phyloP scores from a whole-genome alignment of 35 echinoderm and acorn worm genomes.

The Heliocidaris erythrogramma region DNA sequence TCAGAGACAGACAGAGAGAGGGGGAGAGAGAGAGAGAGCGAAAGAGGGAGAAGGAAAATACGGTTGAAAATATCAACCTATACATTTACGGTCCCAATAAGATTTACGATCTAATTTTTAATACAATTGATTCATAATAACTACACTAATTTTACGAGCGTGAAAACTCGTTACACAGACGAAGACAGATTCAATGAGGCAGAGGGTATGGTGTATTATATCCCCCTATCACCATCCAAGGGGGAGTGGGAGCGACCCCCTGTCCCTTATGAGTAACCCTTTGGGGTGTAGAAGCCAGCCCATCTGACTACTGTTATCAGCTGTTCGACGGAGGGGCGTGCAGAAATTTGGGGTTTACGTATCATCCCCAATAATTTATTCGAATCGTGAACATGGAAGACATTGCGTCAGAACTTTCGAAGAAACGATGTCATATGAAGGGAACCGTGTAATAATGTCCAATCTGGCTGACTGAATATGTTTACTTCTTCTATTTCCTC shows the following conservation, averaged over 20 bases:
- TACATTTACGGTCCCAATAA: not conserved
- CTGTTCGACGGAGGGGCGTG: not conserved
- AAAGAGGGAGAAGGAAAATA: not conserved
- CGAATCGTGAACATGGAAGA: not conserved
- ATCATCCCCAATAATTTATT: not conserved
- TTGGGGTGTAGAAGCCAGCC: not conserved
- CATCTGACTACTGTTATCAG: not conserved
- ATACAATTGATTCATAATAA: not conserved
- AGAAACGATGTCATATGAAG: not conserved
- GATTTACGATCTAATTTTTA: not conserved
- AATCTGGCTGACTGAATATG: not conserved
- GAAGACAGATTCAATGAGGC: not conserved
- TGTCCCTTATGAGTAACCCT: not conserved
- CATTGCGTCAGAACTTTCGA: not conserved
- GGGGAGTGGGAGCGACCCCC: not conserved
- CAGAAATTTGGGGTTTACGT: not conserved
- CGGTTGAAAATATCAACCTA: not conserved
- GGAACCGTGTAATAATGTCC: not conserved
- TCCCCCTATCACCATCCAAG: not conserved
- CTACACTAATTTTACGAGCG: not conserved
- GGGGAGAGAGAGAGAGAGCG: no score
- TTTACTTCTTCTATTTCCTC: no score
- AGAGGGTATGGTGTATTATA: not conserved
- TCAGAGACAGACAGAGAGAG: not conserved
- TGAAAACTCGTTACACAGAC: not conserved